Base-by-base conservation (phyloP, 2,888 invertebrate species). In the Epistrophella euchroma region DNA sequence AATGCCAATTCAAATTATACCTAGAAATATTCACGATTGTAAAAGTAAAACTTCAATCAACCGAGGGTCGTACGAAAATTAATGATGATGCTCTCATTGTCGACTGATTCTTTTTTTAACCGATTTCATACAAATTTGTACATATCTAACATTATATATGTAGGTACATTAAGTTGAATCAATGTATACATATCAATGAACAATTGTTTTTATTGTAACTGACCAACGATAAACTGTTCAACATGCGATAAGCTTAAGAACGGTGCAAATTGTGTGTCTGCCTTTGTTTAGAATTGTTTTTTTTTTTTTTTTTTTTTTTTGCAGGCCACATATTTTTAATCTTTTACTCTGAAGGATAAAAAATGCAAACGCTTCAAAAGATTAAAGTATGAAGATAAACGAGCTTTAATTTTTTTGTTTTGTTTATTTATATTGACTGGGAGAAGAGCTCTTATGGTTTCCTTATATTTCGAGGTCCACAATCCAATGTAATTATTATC, bases 341-440 rank as follows among this genome's bases (percentile, higher is more conserved):
- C 6, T 43, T 43, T 43, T 7, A 1, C n/a, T 43, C n/a, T 15
- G 15, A n/a, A 43, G 6, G 6, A 22, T 2, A 10, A 1, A 10
- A 50, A 50, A 11, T 11, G 19, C 13, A 22, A 22, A 10, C 3
- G 22, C 4, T 11, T 22, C 19, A 22, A 2, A 5, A 22, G 22
- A 50, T 13, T 22, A 50, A 45, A n/a, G 4, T 6, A 6, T 22
- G 6, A 13, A 15, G 19, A 47, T 22, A 22, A 22, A 50, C 22
- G 13, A 22, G 22, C 22, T 2, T n/a, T n/a, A n/a, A n/a, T n/a
- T n/a, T n/a, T 71, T 71, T 66, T 37, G 22, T 70, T 70, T 50
- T 13, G 9, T 68, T 43, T 35, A 6, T 56, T 28, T 32, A 43
- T 43, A 6, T 43, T 43, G 13, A 15, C 22, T 4, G 11, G 13